Conservation (phyloP, 2,113 vertebrate species). For the Aepyceros melampus region DNA sequence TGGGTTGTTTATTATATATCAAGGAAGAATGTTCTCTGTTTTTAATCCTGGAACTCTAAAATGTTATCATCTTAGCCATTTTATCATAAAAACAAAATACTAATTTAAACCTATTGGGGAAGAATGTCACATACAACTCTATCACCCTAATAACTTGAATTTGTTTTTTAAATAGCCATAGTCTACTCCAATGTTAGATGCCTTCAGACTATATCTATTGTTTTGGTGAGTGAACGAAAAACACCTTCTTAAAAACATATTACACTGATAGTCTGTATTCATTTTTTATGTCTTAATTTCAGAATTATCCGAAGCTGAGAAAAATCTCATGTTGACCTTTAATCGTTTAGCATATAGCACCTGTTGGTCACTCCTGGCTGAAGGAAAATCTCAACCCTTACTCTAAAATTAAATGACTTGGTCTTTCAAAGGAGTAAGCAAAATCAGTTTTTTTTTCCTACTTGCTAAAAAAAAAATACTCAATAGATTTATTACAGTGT, state of each 20-base stretch:
- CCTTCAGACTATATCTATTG: background rate
- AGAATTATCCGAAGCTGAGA: background rate
- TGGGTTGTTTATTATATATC: background rate
- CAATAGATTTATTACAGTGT: background rate
- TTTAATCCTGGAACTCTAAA: background rate
- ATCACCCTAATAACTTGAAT: background rate
- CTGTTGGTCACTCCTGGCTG: background rate
- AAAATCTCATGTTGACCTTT: background rate
- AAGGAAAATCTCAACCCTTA: background rate
- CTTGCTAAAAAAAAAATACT: background rate
- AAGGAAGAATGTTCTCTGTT: background rate
- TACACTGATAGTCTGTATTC: background rate
- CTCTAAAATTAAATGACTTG: background rate
- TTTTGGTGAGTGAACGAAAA: background rate
- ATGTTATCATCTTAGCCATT: background rate
- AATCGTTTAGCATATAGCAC: background rate
- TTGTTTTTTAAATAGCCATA: background rate
- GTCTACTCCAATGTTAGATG: background rate
- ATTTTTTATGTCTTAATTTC: constrained; percentile 2
- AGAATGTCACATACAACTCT: background rate
- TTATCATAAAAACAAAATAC: background rate
- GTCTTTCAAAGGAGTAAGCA: background rate
- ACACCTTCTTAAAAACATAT: background rate
- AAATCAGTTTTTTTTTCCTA: background rate
- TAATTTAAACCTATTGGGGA: background rate